These are phyloP conservation scores for Melanotaenia trifasciata DNA, from an alignment of 2,797 vertebrate genomes.

Conservation along the genomic window DNA sequence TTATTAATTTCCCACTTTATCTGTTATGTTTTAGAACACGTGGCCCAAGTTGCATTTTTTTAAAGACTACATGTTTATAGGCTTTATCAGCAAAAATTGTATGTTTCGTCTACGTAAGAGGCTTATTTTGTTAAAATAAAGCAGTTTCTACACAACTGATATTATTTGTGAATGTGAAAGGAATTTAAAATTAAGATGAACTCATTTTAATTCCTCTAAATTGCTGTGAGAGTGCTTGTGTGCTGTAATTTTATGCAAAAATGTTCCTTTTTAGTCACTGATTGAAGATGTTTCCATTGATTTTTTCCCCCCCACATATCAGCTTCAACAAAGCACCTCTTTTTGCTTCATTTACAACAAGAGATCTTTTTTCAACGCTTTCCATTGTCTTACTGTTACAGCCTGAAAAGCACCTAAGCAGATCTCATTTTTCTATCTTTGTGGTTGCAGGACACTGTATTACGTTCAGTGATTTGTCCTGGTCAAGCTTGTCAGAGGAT, in stretches of 20 bases:
- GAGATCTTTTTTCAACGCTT: constrained; percentile 61
- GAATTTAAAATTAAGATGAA: constrained; percentile 11
- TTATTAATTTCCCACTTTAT: constrained; percentile 26
- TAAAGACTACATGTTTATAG: background rate
- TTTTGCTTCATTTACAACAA: constrained; percentile 73
- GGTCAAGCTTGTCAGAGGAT: constrained; percentile 74
- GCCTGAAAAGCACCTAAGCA: constrained; percentile 50
- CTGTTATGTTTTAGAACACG: constrained; percentile 5
- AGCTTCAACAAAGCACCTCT: constrained; percentile 46
- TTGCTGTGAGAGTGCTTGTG: constrained; percentile 23
- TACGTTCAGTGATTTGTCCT: constrained; percentile 76
- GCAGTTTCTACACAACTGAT: constrained; percentile 33
- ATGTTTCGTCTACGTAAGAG: constrained; percentile 7
- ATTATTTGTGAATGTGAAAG: constrained; percentile 33
- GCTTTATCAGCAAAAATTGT: background rate
- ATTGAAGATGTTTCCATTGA: constrained; percentile 74
- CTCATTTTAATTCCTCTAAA: constrained; percentile 42
- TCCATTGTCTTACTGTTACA: constrained; percentile 45
- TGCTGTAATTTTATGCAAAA: constrained; percentile 36
- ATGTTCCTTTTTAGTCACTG: constrained; percentile 38
- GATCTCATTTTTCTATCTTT: constrained; percentile 78
- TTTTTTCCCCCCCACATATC: constrained; percentile 65
- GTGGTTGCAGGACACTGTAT: constrained; percentile 62
- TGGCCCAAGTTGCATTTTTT: background rate
- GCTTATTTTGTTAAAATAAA: constrained; percentile 21